Conservation (phyloP, 2,888 invertebrate genomes). For the Euzetes globulus region DNA sequence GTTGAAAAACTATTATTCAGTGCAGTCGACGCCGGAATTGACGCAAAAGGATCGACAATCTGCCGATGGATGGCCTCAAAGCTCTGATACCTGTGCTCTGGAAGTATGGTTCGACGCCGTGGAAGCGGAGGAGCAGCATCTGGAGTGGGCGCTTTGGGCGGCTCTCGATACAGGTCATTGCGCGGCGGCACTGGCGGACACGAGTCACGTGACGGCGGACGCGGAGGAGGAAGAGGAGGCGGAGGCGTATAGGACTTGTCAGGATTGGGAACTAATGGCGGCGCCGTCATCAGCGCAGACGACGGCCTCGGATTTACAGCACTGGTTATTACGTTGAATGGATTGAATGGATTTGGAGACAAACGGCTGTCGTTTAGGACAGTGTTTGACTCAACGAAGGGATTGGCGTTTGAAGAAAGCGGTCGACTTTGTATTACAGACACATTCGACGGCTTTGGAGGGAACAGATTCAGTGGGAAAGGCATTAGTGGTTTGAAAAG, state of each 20-base stretch:
- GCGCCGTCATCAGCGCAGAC: neutral
- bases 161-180: neutral
- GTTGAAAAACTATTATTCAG: neutral
- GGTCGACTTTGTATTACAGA: neutral
- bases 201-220: neutral
- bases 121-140: conserved; percentile 12
- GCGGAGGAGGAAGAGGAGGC: conserved; percentile 5
- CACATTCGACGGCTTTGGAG: neutral
- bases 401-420: conserved; percentile 14
- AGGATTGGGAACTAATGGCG: neutral
- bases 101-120: neutral
- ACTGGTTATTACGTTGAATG: neutral
- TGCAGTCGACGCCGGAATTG: neutral
- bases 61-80: neutral
- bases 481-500: neutral
- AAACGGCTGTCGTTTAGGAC: neutral
- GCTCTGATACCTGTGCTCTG: neutral
- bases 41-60: neutral
- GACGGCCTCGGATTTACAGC: neutral
- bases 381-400: neutral
- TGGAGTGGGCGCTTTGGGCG: neutral
- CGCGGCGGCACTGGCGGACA: conserved; percentile 12
- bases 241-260: neutral
- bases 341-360: conserved; percentile 24
- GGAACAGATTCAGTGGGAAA: neutral